Evolutionary conservation across 2,113 vertebrate species (phyloP).

Genomic region (Pardalotus punctatus): DNA sequence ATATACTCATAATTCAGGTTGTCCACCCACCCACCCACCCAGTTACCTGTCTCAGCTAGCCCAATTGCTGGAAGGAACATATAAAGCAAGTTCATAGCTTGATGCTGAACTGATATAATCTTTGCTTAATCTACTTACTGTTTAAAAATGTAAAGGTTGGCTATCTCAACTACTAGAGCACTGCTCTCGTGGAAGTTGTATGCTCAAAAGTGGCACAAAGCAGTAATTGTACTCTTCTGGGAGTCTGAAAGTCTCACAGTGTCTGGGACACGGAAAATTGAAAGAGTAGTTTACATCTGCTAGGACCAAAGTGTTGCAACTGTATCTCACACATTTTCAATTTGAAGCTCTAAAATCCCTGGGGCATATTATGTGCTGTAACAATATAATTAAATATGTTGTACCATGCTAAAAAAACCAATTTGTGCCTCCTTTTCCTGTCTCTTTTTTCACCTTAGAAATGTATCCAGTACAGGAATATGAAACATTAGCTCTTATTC

Average conservation of each 20-base stretch:
- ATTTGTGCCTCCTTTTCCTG: neutral
- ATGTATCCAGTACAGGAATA: neutral
- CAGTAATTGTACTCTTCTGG: neutral
- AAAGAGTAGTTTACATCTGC: conserved; percentile 9
- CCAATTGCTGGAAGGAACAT: conserved; percentile 53
- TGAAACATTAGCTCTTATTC: neutral
- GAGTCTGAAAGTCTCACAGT: neutral
- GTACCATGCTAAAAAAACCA: neutral
- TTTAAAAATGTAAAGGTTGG: conserved; percentile 31
- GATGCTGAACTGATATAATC: conserved; percentile 45
- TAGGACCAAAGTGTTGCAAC: conserved; percentile 10
- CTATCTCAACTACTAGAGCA: neutral
- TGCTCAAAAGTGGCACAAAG: neutral
- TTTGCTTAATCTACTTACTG: conserved; percentile 23
- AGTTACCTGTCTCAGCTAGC: conserved; percentile 69
- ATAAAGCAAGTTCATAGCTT: conserved; percentile 47
- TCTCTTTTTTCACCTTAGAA: neutral
- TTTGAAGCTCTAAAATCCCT: conserved; percentile 27
- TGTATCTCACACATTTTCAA: neutral
- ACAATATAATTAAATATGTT: conserved; percentile 11
- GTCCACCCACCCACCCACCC: conserved; percentile 49
- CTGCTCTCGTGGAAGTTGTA: neutral
- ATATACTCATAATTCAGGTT: conserved; percentile 34
- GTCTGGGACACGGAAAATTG: neutral
- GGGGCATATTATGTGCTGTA: neutral